Evolutionary conservation across 2,797 vertebrate species (phyloP), one percentile per base, ranked within the genome.

Genomic region (Macrochelys suwanniensis): DNA sequence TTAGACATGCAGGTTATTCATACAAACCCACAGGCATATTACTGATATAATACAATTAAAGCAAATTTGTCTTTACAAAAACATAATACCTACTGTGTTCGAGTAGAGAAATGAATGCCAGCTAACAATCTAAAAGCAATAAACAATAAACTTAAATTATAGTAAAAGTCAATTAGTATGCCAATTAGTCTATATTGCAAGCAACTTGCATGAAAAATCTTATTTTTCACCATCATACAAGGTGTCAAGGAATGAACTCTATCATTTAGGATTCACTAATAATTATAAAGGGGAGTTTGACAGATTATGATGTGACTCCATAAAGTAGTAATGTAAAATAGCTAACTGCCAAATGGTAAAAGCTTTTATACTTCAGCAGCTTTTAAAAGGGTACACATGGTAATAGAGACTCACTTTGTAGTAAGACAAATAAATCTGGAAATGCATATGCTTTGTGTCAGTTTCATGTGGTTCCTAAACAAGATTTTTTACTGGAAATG

Each of bases 401-500:
- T 96, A 97, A 97, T 97, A 96, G 90, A 98, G 94, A 97, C 90
- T 97, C 85, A 87, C 95, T 97, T 96, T 93, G 94, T 90, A 98
- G 94, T 97, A 97, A 97, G 88, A 93, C 87, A 94, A 96, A 97
- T 98, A 98, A 98, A 98, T 98, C 96, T 97, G 87, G 76, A 57
- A 82, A 97, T 93, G 84, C 92, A 94, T 97, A 96, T 96, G 94
- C 87, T 97, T 78, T 96, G 87, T 98, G 96, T 97, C 95, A 96
- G 92, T 97, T 98, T 98, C 97, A 94, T 95, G 95, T 95, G 84
- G 90, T 92, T 97, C 84, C 93, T 96, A 97, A 96, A 97, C 92
- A 97, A 98, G 96, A 93, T 92, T 97, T 97, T 88, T 97, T 98
- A 92, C 97, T 97, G 97, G 97, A 97, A 98, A 97, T 95, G 89